phyloP scores from a whole-genome alignment of 2,888 invertebrate genomes.

The Sclerodermus sp. region DNA sequence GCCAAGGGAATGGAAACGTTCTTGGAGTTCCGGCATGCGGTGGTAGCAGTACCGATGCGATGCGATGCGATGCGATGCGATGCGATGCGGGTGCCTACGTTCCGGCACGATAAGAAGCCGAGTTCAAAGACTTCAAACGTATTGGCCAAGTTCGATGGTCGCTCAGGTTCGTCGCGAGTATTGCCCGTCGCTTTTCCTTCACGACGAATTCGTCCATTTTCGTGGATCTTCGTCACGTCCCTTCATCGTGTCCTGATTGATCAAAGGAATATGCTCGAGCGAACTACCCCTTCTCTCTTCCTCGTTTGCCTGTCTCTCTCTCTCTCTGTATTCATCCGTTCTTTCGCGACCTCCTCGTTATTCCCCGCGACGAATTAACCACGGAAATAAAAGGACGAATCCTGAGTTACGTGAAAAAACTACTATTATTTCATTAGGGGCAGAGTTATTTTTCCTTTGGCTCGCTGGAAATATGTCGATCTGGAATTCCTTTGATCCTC shows the following conservation, averaged over 20 bases:
- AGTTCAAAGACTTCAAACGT: constrained; percentile 7
- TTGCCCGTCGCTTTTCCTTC: background rate
- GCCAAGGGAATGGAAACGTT: constrained; percentile 13
- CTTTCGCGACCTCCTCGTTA: background rate
- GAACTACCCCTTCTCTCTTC: background rate
- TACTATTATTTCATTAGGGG: too few relatives aligned
- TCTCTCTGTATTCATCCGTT: background rate
- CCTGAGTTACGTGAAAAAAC: too few relatives aligned
- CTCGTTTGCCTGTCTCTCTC: background rate
- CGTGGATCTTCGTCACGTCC: constrained; percentile 30
- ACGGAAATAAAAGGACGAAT: too few relatives aligned
- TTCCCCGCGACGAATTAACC: too few relatives aligned
- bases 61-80: background rate
- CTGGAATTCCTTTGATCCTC: too few relatives aligned
- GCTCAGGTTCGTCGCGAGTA: background rate
- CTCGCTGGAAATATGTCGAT: too few relatives aligned
- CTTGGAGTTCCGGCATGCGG: constrained; percentile 13
- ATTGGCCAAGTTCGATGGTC: constrained; percentile 1
- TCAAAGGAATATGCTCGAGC: constrained; percentile 25
- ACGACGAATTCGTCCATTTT: constrained; percentile 10
- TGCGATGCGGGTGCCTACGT: background rate
- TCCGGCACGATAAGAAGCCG: background rate
- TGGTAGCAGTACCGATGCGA: background rate
- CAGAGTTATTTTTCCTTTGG: too few relatives aligned
- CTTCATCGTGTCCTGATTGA: constrained; percentile 24